phyloP scores from a whole-genome alignment of 1,140 invertebrate genomes.

The Zaprionus africanus region DNA sequence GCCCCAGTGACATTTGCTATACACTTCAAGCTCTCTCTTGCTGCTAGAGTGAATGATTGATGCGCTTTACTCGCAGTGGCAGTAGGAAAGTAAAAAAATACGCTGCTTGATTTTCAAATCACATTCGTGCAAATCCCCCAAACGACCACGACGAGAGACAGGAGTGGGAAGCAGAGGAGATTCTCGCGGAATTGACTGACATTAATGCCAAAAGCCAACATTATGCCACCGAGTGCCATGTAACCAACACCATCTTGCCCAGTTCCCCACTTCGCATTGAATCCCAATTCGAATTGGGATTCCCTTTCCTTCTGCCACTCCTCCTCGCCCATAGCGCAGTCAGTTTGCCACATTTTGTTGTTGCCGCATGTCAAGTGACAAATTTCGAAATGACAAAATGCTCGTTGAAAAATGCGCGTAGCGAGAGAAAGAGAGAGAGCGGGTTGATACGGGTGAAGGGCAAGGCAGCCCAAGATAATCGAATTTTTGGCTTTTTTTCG shows the following conservation, averaged over 20 bases:
- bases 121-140: conserved; percentile 66
- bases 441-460: not conserved
- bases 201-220: conserved; percentile 79
- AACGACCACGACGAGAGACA: conserved; percentile 14
- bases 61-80: conserved; percentile 67
- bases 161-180: not conserved
- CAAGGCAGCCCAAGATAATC: conserved; percentile 53
- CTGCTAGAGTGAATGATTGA: conserved; percentile 79
- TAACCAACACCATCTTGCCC: conserved; percentile 38
- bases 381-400: conserved; percentile 81
- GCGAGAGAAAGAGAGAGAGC: not conserved
- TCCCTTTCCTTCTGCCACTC: not conserved
- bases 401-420: conserved; percentile 62
- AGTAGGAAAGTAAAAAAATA: conserved; percentile 25
- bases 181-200: conserved; percentile 46
- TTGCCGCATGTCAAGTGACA: conserved; percentile 74
- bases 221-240: conserved; percentile 58
- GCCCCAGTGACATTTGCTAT: conserved; percentile 76
- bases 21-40: conserved; percentile 70
- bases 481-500: conserved; percentile 54
- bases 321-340: not conserved
- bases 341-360: conserved; percentile 33
- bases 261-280: not conserved
- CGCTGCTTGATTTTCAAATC: conserved; percentile 74
- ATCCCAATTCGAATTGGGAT: conserved; percentile 25